These are phyloP conservation scores for Eptesicus fuscus DNA, from an alignment of 2,113 vertebrate genomes.

Conservation along the genomic window DNA sequence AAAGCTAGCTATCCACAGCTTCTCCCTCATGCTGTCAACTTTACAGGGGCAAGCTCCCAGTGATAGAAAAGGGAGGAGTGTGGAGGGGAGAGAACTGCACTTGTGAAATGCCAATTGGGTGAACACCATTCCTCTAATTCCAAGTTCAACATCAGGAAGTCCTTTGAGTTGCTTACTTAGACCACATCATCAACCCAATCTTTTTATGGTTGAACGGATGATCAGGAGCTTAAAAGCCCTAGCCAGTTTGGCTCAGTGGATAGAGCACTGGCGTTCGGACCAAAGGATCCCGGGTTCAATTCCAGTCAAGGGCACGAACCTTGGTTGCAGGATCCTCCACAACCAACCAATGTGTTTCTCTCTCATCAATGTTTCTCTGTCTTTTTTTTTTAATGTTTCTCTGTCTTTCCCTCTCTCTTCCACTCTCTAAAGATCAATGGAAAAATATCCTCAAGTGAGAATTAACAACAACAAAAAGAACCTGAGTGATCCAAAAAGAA, in stretches of 20 bases:
- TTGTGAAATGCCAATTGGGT: not conserved
- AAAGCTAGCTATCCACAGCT: not conserved
- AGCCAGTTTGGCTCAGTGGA: too few relatives aligned
- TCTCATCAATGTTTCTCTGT: too few relatives aligned
- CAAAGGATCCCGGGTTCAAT: too few relatives aligned
- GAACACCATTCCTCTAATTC: not conserved
- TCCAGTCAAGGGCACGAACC: too few relatives aligned
- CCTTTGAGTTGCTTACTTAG: not conserved
- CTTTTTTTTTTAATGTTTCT: too few relatives aligned
- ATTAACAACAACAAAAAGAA: not conserved
- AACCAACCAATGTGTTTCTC: too few relatives aligned
- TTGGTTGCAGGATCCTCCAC: too few relatives aligned
- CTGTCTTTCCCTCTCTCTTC: too few relatives aligned
- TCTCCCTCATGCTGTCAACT: not conserved
- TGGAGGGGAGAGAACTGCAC: not conserved
- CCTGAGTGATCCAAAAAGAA: not conserved
- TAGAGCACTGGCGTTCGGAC: too few relatives aligned
- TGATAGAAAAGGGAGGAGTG: not conserved
- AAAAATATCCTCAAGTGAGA: too few relatives aligned
- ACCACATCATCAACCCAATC: not conserved
- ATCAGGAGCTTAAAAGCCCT: not conserved
- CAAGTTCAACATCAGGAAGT: not conserved
- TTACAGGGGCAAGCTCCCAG: not conserved
- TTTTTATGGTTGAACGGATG: not conserved
- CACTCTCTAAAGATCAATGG: too few relatives aligned